Percentiles rank a stretch among this genome's conserved stretches.
phyloP scores from a whole-genome alignment of 2,797 vertebrate species.

The Alosa sapidissima region DNA sequence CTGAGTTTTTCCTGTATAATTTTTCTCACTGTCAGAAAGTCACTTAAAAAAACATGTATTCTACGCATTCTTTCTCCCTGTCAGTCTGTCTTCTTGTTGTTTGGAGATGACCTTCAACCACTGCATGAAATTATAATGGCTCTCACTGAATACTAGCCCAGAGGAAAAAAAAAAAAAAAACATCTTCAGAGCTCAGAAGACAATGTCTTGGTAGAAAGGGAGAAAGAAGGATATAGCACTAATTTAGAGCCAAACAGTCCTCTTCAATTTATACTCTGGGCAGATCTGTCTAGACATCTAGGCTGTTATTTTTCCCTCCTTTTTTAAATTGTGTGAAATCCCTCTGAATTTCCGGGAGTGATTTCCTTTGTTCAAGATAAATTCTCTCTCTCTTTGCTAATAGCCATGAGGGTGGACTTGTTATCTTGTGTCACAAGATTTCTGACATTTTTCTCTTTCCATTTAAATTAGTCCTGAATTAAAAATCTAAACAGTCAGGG shows the following conservation, averaged over 20 bases:
- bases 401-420: neutral
- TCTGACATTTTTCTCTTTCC: neutral
- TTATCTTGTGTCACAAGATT: neutral
- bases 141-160: neutral
- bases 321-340: neutral
- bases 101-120: neutral
- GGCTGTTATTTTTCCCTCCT: neutral
- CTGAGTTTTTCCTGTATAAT: neutral
- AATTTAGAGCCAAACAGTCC: neutral
- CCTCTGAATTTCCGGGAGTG: neutral
- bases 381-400: neutral
- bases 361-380: slow-evolving; percentile 9
- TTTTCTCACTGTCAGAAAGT: slow-evolving; percentile 9
- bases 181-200: neutral
- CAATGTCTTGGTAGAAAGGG: neutral
- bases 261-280: neutral
- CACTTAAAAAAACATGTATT: slow-evolving; percentile 11
- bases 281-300: neutral
- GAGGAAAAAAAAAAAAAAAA: neutral
- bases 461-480: slow-evolving; percentile 7
- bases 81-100: slow-evolving; percentile 8
- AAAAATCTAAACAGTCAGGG: neutral
- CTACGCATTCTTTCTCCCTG: neutral
- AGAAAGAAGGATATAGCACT: neutral
- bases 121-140: slow-evolving; percentile 15